These are phyloP conservation scores for Aptenodytes forsteri DNA, from an alignment of 2,113 vertebrate genomes.

Conservation along the genomic window DNA sequence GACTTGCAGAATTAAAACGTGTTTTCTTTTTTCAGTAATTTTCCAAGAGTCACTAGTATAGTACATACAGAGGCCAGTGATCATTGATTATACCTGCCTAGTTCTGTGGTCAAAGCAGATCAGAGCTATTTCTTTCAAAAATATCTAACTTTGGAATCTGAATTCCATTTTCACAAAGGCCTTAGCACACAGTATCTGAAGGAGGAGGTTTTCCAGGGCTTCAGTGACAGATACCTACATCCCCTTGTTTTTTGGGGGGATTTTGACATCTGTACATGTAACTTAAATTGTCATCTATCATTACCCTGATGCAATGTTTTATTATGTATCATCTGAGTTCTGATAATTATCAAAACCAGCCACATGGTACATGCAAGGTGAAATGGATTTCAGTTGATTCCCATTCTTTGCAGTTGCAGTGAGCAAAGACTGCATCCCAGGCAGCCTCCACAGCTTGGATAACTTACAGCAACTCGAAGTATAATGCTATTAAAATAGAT, in stretches of 20 bases:
- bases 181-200: not conserved
- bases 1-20: not conserved
- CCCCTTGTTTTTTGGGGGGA: not conserved
- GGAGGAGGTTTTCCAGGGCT: not conserved
- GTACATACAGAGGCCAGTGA: not conserved
- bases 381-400: not conserved
- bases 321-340: not conserved
- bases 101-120: not conserved
- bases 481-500: not conserved
- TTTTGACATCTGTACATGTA: not conserved
- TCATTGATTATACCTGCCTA: not conserved
- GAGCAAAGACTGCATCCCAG: not conserved
- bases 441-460: not conserved
- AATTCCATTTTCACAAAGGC: not conserved
- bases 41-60: not conserved
- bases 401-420: not conserved
- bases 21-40: not conserved
- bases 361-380: not conserved
- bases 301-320: not conserved
- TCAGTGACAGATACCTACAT: not conserved
- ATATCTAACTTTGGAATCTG: not conserved
- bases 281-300: not conserved
- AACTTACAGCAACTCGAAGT: accelerated
- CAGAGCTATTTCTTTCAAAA: not conserved
- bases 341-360: not conserved